Base-by-base conservation (phyloP, 2,888 invertebrate species). In the Oscheius myriophilus region DNA sequence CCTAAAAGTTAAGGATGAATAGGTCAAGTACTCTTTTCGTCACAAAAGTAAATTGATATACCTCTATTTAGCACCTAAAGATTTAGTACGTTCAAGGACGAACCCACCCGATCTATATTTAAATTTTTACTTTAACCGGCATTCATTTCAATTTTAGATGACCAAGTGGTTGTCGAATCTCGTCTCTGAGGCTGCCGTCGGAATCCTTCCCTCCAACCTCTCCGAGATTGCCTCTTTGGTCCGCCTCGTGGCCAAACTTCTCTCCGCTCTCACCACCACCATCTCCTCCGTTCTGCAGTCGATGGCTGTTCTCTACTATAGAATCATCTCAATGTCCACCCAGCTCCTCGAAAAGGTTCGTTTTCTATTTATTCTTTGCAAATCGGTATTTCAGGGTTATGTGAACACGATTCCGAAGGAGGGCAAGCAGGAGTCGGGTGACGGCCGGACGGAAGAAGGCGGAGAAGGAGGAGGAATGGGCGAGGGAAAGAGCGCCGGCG, bases 371-470 rank as follows among this genome's bases (percentile, higher is more conserved):
- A n/a, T n/a, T n/a, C n/a, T n/a, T n/a, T n/a, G n/a, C n/a, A n/a
- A n/a, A n/a, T n/a, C n/a, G n/a, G n/a, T n/a, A n/a, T 75, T 84
- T 45, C 85, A 91, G 90, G 97, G 98, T 18, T 97, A 97, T 88
- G 96, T 96, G 86, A 91, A 93, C 57, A 95, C 96, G 0, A 85
- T 86, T 71, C 86, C 86, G 1, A 78, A 80, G 41, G 64, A 71
- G 21, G 84, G 81, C 9, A 78, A 81, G 43, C 91, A 92, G 3
- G 95, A 95, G 84, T 88, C 92, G 33, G 91, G 93, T 82, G 91
- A 90, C 41, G 89, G 89, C n/a, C 59, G 79, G 66, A 72, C 76
- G 53, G 70, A 80, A 65, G 72, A 79, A 69, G 72, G 70, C 64
- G 70, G 79, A 65, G 71, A 81, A 80, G 75, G 80, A 11, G 79